These are phyloP conservation scores for Vollenhovia emeryi DNA, from an alignment of 1,140 invertebrate genomes.

Conservation along the genomic window DNA sequence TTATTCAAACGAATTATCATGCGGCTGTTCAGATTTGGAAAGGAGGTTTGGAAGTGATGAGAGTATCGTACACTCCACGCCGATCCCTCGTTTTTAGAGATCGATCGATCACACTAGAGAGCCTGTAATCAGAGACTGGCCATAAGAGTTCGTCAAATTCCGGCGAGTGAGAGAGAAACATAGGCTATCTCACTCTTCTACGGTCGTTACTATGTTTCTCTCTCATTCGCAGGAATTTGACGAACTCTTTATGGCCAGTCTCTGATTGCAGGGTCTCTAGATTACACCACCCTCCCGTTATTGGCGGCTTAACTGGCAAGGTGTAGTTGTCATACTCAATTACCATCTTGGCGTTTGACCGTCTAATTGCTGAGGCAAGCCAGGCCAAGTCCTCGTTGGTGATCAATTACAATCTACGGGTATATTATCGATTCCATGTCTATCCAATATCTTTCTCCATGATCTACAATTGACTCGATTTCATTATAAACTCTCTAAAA, in stretches of 20 bases:
- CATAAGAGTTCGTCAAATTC: too few species aligned
- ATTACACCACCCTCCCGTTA: neutral
- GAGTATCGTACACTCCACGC: neutral
- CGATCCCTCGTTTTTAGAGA: neutral
- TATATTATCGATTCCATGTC: neutral
- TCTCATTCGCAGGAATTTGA: too few species aligned
- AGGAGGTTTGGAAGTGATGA: neutral
- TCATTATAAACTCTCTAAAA: neutral
- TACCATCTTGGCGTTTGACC: neutral
- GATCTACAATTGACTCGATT: neutral
- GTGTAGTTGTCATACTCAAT: neutral
- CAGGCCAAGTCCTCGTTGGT: neutral
- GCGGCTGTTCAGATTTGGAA: neutral
- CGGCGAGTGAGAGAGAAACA: too few species aligned
- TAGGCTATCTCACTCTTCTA: too few species aligned
- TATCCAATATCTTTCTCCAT: too few species aligned
- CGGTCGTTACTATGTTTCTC: too few species aligned
- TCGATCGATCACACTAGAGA: neutral
- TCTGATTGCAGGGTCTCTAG: too few species aligned
- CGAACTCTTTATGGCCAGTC: too few species aligned
- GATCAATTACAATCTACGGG: neutral
- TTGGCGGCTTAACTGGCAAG: neutral
- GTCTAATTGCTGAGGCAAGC: neutral
- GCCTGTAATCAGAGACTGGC: too few species aligned
- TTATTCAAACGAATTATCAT: neutral